phyloP scores from a whole-genome alignment of 2,888 invertebrate genomes.

The Agrilus cyanescens region DNA sequence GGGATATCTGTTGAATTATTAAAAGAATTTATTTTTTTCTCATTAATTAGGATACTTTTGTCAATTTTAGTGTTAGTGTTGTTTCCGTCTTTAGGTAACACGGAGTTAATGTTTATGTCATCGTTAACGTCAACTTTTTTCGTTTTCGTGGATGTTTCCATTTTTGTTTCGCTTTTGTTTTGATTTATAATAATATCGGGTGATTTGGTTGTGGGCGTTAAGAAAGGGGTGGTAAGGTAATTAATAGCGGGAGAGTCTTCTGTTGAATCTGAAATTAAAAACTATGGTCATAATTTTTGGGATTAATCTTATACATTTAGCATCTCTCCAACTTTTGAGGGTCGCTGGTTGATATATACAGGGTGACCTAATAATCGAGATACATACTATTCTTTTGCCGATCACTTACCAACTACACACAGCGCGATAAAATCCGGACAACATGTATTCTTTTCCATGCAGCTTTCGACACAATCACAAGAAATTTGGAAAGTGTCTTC shows the following conservation, averaged over 20 bases:
- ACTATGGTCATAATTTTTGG: too few relatives aligned
- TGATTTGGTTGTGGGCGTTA: background rate
- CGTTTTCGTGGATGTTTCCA: slow-evolving; percentile 3
- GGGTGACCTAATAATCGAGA: too few relatives aligned
- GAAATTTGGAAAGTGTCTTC: slow-evolving; percentile 17
- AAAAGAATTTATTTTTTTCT: background rate
- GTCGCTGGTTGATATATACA: too few relatives aligned
- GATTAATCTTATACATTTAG: too few relatives aligned
- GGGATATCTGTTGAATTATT: background rate
- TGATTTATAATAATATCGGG: background rate
- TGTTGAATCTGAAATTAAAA: too few relatives aligned
- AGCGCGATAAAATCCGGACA: slow-evolving; percentile 54
- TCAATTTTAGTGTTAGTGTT: background rate
- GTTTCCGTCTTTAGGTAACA: slow-evolving; percentile 1
- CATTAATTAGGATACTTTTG: background rate
- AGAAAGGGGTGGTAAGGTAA: too few relatives aligned
- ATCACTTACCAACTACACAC: slow-evolving; percentile 39
- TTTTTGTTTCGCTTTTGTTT: background rate
- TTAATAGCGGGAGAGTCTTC: too few relatives aligned
- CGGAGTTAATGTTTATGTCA: slow-evolving; percentile 4
- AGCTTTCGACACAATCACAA: slow-evolving; percentile 50
- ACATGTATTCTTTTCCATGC: slow-evolving; percentile 44
- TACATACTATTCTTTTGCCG: background rate
- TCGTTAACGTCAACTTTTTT: slow-evolving; percentile 5
- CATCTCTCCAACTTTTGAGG: too few relatives aligned